phyloP scores from a whole-genome alignment of 2,888 invertebrate genomes.

The Cantharis lateralis region DNA sequence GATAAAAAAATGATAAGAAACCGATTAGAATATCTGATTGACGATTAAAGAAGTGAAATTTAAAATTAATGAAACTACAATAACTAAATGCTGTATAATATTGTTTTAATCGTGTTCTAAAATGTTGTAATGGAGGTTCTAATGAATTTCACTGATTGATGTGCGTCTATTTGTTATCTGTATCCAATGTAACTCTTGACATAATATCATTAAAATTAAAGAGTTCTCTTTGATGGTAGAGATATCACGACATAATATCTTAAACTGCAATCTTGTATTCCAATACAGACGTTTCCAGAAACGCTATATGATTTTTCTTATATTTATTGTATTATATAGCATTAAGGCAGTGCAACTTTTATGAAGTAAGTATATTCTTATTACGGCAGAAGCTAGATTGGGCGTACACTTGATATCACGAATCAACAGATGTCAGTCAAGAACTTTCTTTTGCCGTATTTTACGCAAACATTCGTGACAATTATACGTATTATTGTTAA shows the following conservation, averaged over 20 bases:
- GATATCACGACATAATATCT: constrained; percentile 14
- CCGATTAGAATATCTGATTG: not conserved
- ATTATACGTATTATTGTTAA: constrained; percentile 27
- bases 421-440: constrained; percentile 30
- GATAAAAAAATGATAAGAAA: not conserved
- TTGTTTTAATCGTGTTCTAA: not conserved
- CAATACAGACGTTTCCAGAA: constrained; percentile 8
- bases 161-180: constrained; percentile 9
- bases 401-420: constrained; percentile 27
- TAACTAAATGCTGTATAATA: not conserved
- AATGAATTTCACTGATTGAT: constrained; percentile 10
- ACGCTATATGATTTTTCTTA: constrained; percentile 6
- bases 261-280: constrained; percentile 1
- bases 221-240: constrained; percentile 15
- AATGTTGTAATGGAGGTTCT: no score
- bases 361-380: constrained; percentile 16
- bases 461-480: constrained; percentile 34
- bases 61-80: not conserved
- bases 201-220: constrained; percentile 15
- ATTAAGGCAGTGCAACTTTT: constrained; percentile 10
- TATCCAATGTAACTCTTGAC: constrained; percentile 9
- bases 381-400: constrained; percentile 18
- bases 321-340: not conserved
- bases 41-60: not conserved
- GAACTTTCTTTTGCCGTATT: constrained; percentile 32